These are phyloP conservation scores for Neocrepidodera transversa DNA, from an alignment of 2,888 invertebrate species.

Conservation along the genomic window DNA sequence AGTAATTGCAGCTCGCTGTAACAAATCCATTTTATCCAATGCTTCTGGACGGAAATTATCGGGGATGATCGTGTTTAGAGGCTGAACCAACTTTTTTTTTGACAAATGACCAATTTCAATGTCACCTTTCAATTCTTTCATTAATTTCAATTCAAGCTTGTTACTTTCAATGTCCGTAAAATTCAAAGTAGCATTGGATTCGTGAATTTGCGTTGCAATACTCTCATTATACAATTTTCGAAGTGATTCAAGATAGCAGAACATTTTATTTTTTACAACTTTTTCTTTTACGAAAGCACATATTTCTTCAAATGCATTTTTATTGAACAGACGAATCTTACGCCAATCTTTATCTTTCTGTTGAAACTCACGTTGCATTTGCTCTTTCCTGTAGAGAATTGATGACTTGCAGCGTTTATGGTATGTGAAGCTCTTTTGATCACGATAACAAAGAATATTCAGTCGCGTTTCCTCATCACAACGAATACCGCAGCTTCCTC, in stretches of 20 bases:
- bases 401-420: not conserved
- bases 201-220: constrained; percentile 5
- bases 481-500: not conserved
- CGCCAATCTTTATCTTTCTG: not conserved
- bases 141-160: not conserved
- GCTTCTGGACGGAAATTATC: constrained; percentile 8
- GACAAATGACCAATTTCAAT: constrained; percentile 1
- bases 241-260: not conserved
- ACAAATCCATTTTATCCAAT: constrained; percentile 11
- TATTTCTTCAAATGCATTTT: constrained; percentile 1
- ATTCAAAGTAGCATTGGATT: not conserved
- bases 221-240: not conserved
- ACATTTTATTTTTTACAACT: not conserved
- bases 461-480: not conserved
- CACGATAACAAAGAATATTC: not conserved
- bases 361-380: not conserved
- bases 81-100: not conserved
- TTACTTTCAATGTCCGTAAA: constrained; percentile 1
- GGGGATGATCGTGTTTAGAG: constrained; percentile 9
- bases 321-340: not conserved
- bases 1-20: constrained; percentile 12
- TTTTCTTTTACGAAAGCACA: constrained; percentile 2
- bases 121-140: not conserved
- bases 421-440: not conserved
- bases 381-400: not conserved